phyloP scores from a whole-genome alignment of 35 echinoderm and acorn worm species.

The Amphiura filiformis region DNA sequence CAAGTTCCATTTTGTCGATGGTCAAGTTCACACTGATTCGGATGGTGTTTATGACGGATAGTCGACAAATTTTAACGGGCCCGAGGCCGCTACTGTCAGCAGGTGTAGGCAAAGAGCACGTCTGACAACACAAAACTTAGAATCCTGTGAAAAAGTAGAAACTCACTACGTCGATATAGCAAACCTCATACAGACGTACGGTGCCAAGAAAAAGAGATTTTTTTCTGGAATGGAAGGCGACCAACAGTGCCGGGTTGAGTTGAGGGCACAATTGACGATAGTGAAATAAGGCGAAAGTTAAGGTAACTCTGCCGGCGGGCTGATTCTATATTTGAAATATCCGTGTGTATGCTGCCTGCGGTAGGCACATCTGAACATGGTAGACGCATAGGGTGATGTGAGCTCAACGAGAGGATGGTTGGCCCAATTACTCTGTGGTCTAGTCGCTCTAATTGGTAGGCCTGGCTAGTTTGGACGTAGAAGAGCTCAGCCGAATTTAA shows the following conservation, averaged over 20 bases:
- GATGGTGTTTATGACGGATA: conserved; percentile 27
- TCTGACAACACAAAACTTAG: neutral
- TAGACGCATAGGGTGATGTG: neutral
- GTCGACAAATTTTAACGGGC: neutral
- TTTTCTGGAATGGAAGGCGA: neutral
- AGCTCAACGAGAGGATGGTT: neutral
- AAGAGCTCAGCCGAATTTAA: conserved; percentile 23
- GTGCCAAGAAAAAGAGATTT: neutral
- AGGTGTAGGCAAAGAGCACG: neutral
- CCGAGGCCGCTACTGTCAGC: neutral
- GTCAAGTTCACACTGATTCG: neutral
- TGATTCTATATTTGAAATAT: conserved; percentile 1
- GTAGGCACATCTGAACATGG: conserved; percentile 1
- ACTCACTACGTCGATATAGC: neutral
- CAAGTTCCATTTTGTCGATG: conserved; percentile 10
- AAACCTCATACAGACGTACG: neutral
- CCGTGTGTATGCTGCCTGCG: conserved; percentile 29
- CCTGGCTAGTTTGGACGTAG: neutral
- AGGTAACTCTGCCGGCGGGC: neutral
- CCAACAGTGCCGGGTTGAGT: conserved; percentile 6
- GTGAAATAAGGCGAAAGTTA: conserved; percentile 8
- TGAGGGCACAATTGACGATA: conserved; percentile 30
- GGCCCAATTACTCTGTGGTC: conserved; percentile 27
- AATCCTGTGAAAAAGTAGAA: neutral
- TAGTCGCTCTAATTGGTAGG: conserved; percentile 64